Percentiles rank a stretch among this genome's conserved stretches.
phyloP scores from a whole-genome alignment of 2,888 invertebrate genomes.

The Heliconius charithonia region DNA sequence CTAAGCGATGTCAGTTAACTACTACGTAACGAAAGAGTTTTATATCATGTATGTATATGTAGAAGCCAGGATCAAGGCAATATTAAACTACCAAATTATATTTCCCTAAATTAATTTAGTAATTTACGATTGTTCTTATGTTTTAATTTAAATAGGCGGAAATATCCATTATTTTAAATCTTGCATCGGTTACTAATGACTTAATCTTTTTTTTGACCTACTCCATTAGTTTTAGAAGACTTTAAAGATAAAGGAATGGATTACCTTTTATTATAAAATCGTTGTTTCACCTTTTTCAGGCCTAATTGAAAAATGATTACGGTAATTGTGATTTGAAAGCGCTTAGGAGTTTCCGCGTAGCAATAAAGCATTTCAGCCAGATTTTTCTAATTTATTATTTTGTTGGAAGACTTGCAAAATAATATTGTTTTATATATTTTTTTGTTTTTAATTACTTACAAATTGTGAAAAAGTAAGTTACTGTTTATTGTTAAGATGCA shows the following conservation, averaged over 20 bases:
- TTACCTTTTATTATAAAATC: not conserved
- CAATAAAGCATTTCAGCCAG: not conserved
- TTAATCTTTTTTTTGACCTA: not conserved
- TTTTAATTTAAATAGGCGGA: no score
- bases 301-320: constrained; percentile 12
- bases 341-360: not conserved
- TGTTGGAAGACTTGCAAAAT: not conserved
- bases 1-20: no score
- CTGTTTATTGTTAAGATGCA: no score
- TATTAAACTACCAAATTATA: no score
- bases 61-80: no score
- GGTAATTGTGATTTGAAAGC: not conserved
- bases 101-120: no score
- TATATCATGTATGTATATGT: no score
- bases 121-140: no score
- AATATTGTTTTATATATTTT: not conserved
- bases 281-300: not conserved
- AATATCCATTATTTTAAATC: no score
- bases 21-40: no score
- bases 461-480: no score
- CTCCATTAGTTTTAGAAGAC: not conserved
- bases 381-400: not conserved
- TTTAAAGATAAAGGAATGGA: not conserved
- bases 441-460: not conserved
- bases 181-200: not conserved